Evolutionary conservation across 2,797 vertebrate genomes (phyloP), one percentile per base, ranked within the genome.

Genomic region (Enteromius radiatus): DNA sequence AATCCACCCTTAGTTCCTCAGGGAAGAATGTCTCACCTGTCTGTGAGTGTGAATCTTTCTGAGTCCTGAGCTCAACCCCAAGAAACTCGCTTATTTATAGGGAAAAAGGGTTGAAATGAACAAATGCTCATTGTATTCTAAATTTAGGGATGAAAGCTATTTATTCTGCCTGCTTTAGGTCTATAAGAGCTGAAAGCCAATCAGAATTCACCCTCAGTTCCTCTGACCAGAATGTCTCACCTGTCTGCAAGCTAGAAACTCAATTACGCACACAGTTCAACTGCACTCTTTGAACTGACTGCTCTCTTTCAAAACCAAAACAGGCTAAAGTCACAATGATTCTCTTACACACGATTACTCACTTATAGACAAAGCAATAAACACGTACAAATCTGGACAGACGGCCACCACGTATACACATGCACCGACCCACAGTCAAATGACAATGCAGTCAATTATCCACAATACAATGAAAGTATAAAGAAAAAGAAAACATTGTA

Each of bases 181-280:
- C 33, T 71, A 47, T 59, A 69, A 54, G 9, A 45, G 76, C 14
- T 71, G 17, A 78, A 61, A 81, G n/a, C 75, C 59, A 75, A 63
- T 81, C 56, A 81, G 59, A 73, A 59, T 33, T 56, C 41, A 23
- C 76, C 52, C 70, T 82, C 36, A 38, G 61, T 78, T 74, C 80
- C 68, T 82, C 38, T 69, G 26, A 52, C 38, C 80, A 78, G 84
- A 85, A 82, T 79, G 69, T 82, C 76, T 80, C 84, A 85, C 84
- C 76, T 76, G 77, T 63, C 31, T 80, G 76, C 75, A 67, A 85
- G 69, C 19, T 47, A 11, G 49, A 82, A 67, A 49, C 75, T 71
- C 79, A 74, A 47, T 26, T 63, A 49, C n/a, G 8, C 41, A 26
- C 65, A 73, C 61, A 76, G 64, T 41, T 69, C 80, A 73, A 38